These are phyloP conservation scores for Diorhabda elongata DNA, from an alignment of 1,140 invertebrate species.

Conservation along the genomic window DNA sequence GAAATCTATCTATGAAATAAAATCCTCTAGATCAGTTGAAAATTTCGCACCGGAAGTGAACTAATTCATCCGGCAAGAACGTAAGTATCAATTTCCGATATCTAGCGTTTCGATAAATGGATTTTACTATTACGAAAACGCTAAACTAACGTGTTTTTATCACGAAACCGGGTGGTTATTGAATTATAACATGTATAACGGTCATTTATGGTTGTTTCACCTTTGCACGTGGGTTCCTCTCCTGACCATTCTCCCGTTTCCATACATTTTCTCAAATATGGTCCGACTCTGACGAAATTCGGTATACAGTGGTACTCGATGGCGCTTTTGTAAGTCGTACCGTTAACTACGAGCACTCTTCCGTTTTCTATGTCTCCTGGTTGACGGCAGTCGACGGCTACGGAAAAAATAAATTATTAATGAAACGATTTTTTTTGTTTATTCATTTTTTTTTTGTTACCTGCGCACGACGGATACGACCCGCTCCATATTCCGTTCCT, in stretches of 20 bases:
- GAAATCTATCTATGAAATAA: too few relatives aligned
- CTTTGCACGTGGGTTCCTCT: constrained; percentile 71
- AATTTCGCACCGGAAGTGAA: too few relatives aligned
- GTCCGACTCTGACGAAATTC: constrained; percentile 74
- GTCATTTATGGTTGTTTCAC: constrained; percentile 39
- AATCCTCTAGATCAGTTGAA: too few relatives aligned
- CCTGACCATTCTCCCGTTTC: constrained; percentile 81
- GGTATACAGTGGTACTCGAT: constrained; percentile 87
- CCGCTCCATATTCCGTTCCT: constrained; percentile 81
- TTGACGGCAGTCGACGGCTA: constrained; percentile 78
- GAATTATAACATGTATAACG: too few relatives aligned
- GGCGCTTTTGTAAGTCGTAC: constrained; percentile 75
- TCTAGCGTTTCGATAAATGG: too few relatives aligned
- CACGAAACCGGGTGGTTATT: too few relatives aligned
- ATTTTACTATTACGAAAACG: too few relatives aligned
- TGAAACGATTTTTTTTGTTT: constrained; percentile 7
- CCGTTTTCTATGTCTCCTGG: constrained; percentile 78
- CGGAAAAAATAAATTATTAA: constrained; percentile 33
- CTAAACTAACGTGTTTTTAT: too few relatives aligned
- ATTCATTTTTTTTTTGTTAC: constrained; percentile 49
- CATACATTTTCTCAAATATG: constrained; percentile 75
- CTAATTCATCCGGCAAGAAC: too few relatives aligned
- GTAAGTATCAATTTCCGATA: too few relatives aligned
- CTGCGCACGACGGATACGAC: constrained; percentile 69
- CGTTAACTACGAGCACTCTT: constrained; percentile 78